These are phyloP conservation scores for Tachysurus vachellii DNA, from an alignment of 2,113 vertebrate genomes.

Conservation along the genomic window DNA sequence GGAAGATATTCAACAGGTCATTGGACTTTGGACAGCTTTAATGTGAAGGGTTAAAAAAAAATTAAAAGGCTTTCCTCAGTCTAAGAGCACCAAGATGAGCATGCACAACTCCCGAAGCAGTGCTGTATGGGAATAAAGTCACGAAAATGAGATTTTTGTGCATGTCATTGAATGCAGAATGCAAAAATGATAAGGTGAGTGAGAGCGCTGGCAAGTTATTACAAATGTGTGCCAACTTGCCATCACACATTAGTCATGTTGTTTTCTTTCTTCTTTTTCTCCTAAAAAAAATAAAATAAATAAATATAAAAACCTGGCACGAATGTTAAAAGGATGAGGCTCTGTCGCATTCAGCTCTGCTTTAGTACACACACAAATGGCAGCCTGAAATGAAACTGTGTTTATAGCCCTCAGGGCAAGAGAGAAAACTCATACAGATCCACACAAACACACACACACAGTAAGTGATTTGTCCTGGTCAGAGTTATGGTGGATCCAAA, in stretches of 20 bases:
- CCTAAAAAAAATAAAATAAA: too few species aligned
- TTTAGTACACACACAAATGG: not conserved
- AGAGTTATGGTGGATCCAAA: not conserved
- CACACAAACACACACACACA: not conserved
- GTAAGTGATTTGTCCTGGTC: not conserved
- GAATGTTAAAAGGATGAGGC: not conserved
- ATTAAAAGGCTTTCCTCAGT: not conserved
- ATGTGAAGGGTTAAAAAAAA: not conserved
- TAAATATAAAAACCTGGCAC: not conserved
- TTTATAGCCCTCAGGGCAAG: not conserved
- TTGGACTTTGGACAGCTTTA: not conserved
- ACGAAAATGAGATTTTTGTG: not conserved
- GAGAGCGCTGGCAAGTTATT: not conserved
- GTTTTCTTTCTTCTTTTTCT: not conserved
- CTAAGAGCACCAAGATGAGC: not conserved
- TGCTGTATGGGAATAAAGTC: not conserved
- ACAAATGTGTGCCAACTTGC: not conserved
- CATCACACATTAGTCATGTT: constrained; percentile 6
- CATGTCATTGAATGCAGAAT: not conserved
- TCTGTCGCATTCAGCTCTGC: not conserved
- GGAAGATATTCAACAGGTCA: not conserved
- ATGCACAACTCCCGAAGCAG: not conserved
- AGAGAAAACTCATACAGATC: not conserved
- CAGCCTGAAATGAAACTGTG: constrained; percentile 5
- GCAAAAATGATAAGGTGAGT: not conserved